A percentile compares a stretch with the other conserved stretches of the same genome.
phyloP scores from a whole-genome alignment of 1,140 invertebrate species.

The Odontomachus brunneus region DNA sequence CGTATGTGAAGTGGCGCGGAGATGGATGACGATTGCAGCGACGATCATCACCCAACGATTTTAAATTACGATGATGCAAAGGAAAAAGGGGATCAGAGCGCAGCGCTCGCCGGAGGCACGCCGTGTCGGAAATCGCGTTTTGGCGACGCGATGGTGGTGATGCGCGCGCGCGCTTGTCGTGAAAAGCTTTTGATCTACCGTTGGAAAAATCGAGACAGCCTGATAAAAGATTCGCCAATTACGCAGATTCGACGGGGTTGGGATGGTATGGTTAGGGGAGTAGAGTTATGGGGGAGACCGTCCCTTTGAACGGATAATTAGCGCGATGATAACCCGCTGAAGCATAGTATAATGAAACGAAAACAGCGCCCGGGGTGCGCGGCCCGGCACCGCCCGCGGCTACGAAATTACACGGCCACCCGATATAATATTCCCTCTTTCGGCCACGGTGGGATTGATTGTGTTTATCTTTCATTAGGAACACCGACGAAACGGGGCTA shows the following conservation, averaged over 20 bases:
- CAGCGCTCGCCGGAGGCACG: no score
- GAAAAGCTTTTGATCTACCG: slow-evolving; percentile 31
- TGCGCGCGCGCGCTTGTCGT: slow-evolving; percentile 4
- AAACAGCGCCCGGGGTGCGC: slow-evolving; percentile 72
- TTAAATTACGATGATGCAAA: no score
- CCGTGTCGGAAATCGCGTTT: no score
- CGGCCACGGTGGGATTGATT: slow-evolving; percentile 80
- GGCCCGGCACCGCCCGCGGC: slow-evolving; percentile 36
- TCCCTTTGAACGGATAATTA: slow-evolving; percentile 77
- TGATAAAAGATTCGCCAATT: slow-evolving; percentile 55
- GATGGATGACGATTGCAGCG: no score
- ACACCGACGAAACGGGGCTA: slow-evolving; percentile 68
- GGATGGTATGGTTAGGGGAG: no score
- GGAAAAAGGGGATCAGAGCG: no score
- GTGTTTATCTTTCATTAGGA: slow-evolving; percentile 85
- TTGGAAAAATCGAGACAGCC: slow-evolving; percentile 28
- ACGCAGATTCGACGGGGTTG: slow-evolving; percentile 29
- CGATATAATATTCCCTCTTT: slow-evolving; percentile 84
- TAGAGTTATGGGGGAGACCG: no score
- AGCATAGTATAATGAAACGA: slow-evolving; percentile 82
- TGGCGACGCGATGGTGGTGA: no score
- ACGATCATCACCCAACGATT: no score
- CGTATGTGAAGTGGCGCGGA: no score
- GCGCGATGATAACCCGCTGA: slow-evolving; percentile 76
- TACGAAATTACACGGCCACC: slow-evolving; percentile 78